Evolutionary conservation across 2,113 vertebrate genomes (phyloP), one percentile per base, ranked within the genome.

Genomic region (Rhabdomys dilectus): DNA sequence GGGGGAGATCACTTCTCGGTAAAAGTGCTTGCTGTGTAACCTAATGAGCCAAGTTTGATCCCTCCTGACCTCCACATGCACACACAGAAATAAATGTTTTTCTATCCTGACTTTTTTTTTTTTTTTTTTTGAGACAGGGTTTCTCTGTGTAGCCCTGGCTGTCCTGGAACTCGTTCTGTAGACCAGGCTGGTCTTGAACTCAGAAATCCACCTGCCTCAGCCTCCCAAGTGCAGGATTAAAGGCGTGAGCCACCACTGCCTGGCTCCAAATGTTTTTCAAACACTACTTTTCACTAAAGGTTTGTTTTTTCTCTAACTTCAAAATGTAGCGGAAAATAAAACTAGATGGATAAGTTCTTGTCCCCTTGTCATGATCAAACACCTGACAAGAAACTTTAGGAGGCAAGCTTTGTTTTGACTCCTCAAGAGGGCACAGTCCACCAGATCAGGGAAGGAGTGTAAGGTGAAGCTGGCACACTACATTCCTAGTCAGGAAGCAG

Each of bases 291-390:
- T 78, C 58, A 51, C 68, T 39, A 42, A 36, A 51, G 39, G 19
- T 42, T 51, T 53, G 48, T 66, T 66, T 66, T 66, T 66, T 66
- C 58, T 72, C 62, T 36, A 68, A 19, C 91, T 89, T 62, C 45
- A 89, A 96, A 96, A 77, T 78, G 85, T 73, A 31, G 34, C 34
- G 29, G 29, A 60, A 72, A 95, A 48, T 8, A 42, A 31, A 58
- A 9, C 29, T 34, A 82, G 16, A 34, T 76, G 78, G 21, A 45
- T 45, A 26, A 24, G 11, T 76, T 26, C 8, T 45, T 76, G 22
- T 6, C 12, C 42, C 42, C 21, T 45, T 76, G 73, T 76, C 11
- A 45, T 29, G 22, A 76, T 6, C 7, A 15, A 77, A 77, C 24
- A 77, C 36, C 21, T 1, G 19, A 73, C 17, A 42, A 73, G 72